These are phyloP conservation scores for Neocloeon triangulifer DNA, from an alignment of 1,140 invertebrate genomes.

Conservation along the genomic window DNA sequence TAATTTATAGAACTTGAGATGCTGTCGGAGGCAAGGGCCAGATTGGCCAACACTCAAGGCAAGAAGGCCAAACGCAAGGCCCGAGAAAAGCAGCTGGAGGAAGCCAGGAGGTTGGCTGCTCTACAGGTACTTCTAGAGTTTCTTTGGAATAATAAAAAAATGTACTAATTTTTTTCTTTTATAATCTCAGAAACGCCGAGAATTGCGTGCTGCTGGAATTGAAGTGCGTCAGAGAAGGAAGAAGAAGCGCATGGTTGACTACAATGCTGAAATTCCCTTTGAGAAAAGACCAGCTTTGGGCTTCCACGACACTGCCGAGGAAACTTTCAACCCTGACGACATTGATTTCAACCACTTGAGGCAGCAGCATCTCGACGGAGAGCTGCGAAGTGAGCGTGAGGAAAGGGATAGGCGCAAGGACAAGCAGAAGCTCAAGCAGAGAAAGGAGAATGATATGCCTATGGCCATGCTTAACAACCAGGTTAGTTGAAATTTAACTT, in stretches of 20 bases:
- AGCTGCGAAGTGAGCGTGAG: conserved; percentile 70
- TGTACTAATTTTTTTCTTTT: background rate
- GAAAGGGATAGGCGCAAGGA: conserved; percentile 73
- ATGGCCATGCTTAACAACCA: conserved; percentile 71
- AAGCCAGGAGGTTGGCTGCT: conserved; percentile 85
- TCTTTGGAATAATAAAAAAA: background rate
- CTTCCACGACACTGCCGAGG: conserved; percentile 84
- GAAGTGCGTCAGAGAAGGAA: conserved; percentile 46
- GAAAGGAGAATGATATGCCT: conserved; percentile 92
- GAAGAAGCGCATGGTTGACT: conserved; percentile 76
- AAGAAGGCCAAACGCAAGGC: conserved; percentile 99
- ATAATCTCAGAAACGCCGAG: conserved; percentile 55
- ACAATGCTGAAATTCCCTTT: conserved; percentile 95
- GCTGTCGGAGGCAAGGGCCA: conserved; percentile 93
- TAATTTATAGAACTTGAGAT: conserved; percentile 75
- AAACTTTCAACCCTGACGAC: conserved; percentile 65
- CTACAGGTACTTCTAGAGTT: conserved; percentile 38
- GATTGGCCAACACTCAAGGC: conserved; percentile 96
- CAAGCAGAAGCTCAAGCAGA: conserved; percentile 77
- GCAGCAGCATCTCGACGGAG: conserved; percentile 85
- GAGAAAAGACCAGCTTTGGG: conserved; percentile 79
- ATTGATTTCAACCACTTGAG: conserved; percentile 73
- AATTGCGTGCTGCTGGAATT: conserved; percentile 95
- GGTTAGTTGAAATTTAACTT: too few relatives aligned
- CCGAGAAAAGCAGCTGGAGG: conserved; percentile 93